These are phyloP conservation scores for Ictalurus furcatus DNA, from an alignment of 2,113 vertebrate genomes.

Conservation along the genomic window DNA sequence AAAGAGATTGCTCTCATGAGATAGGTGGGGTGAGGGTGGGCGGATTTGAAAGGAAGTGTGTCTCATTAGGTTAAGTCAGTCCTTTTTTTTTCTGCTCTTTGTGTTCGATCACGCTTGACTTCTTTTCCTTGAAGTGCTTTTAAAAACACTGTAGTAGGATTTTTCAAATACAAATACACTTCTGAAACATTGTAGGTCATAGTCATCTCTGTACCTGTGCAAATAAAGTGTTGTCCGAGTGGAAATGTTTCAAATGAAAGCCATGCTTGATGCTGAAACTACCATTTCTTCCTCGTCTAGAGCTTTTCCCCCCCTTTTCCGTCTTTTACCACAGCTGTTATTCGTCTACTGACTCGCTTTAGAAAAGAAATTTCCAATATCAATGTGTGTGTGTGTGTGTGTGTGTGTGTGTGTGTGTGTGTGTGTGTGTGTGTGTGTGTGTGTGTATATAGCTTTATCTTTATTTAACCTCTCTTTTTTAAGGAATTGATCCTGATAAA, in stretches of 20 bases:
- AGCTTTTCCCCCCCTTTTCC: neutral
- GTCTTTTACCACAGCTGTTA: neutral
- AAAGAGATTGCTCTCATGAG: conserved; percentile 21
- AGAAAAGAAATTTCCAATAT: neutral
- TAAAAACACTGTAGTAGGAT: neutral
- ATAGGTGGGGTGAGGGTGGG: conserved; percentile 22
- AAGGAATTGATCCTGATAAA: neutral
- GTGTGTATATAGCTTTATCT: neutral
- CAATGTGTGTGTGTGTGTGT: neutral
- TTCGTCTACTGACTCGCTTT: neutral
- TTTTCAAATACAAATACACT: neutral
- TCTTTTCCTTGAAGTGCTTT: conserved; percentile 15
- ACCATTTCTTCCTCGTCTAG: neutral
- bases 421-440: too few species aligned
- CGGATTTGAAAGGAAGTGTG: conserved; percentile 33
- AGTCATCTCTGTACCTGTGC: too few species aligned
- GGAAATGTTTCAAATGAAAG: neutral
- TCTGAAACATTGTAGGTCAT: neutral
- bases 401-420: neutral
- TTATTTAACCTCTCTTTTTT: neutral
- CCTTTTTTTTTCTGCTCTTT: conserved; percentile 28
- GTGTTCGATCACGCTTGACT: conserved; percentile 20
- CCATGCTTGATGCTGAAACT: neutral
- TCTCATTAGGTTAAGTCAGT: conserved; percentile 30
- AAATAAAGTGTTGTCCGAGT: conserved; percentile 2